Percentiles rank a stretch among this genome's conserved stretches.
These are phyloP conservation scores for Oxytorus armatus DNA, from an alignment of 2,888 invertebrate genomes.

Conservation along the genomic window DNA sequence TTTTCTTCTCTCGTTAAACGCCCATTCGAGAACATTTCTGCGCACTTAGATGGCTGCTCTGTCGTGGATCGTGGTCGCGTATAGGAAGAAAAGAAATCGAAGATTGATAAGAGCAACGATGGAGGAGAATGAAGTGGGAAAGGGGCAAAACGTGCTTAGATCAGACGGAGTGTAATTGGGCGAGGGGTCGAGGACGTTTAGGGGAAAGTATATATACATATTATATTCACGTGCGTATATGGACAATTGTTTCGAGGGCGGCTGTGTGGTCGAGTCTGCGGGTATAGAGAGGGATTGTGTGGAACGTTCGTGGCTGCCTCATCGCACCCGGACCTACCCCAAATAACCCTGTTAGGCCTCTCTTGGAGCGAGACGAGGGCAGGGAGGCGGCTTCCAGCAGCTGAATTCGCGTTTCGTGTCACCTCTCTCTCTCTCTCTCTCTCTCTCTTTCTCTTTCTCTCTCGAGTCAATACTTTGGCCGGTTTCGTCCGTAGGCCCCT, in stretches of 20 bases:
- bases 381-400: conserved; percentile 59
- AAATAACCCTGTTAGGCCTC: conserved; percentile 80
- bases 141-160: conserved; percentile 40
- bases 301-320: conserved; percentile 43
- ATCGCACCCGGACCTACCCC: conserved; percentile 78
- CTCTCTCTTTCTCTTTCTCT: conserved; percentile 44
- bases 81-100: conserved; percentile 40
- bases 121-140: conserved; percentile 24
- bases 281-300: conserved; percentile 29
- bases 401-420: conserved; percentile 64
- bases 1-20: neutral
- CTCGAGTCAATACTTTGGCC: conserved; percentile 77
- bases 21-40: conserved; percentile 4
- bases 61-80: conserved; percentile 7
- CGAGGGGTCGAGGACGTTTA: conserved; percentile 54
- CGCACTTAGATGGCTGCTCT: conserved; percentile 30
- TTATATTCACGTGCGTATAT: conserved; percentile 8
- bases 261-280: conserved; percentile 26
- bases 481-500: conserved; percentile 79
- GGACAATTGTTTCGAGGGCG: conserved; percentile 62
- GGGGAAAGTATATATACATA: conserved; percentile 55
- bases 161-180: conserved; percentile 27
- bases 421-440: conserved; percentile 30
- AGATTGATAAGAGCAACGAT: conserved; percentile 17
- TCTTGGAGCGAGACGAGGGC: conserved; percentile 43